Conservation (phyloP, 2,113 vertebrate genomes). For the Marmota flaviventris region DNA sequence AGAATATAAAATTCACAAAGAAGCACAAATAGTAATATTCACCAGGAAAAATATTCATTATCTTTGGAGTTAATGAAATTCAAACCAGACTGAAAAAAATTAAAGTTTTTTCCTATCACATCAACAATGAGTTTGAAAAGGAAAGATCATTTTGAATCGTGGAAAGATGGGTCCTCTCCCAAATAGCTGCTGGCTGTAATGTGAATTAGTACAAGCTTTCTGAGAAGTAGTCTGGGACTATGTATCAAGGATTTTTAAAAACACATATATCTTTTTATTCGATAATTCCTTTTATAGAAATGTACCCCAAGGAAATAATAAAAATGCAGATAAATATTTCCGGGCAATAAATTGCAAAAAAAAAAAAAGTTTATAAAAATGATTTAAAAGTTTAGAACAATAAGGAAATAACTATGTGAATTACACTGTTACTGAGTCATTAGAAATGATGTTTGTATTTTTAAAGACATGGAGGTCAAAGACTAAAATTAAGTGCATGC, state of each 20-base stretch:
- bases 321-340: slow-evolving; percentile 34
- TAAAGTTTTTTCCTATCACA: not conserved
- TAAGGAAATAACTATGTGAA: not conserved
- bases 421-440: not conserved
- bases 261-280: not conserved
- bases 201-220: not conserved
- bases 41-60: not conserved
- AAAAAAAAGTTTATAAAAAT: slow-evolving; percentile 31
- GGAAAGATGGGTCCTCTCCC: not conserved
- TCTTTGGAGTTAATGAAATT: not conserved
- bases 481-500: not conserved
- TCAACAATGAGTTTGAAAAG: slow-evolving; percentile 17
- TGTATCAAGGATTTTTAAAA: not conserved
- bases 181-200: not conserved
- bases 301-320: not conserved
- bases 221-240: not conserved
- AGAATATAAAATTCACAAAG: slow-evolving; percentile 8
- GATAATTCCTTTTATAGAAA: not conserved
- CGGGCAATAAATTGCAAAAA: not conserved
- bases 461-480: not conserved
- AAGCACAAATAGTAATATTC: slow-evolving; percentile 1
- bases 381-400: not conserved
- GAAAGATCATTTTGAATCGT: not conserved
- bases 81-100: slow-evolving; percentile 29
- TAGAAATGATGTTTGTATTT: slow-evolving; percentile 46